Percentiles rank a stretch among this genome's conserved stretches.
Evolutionary conservation across 2,797 vertebrate species (phyloP).

Genomic region (Arctocebus calabarensis): DNA sequence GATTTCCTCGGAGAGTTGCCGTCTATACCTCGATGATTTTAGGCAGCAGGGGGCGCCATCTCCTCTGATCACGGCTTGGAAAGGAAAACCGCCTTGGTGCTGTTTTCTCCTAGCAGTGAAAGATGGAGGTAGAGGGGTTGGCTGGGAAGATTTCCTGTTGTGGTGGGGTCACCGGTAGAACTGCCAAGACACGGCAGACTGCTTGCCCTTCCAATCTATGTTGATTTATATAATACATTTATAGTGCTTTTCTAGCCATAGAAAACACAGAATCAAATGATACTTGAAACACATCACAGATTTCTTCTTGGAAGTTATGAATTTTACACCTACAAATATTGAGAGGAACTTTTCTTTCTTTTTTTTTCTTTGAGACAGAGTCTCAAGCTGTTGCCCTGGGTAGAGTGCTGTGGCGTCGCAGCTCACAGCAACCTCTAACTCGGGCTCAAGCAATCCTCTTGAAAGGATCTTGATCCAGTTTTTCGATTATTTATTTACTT

Average conservation of each 20-base stretch:
- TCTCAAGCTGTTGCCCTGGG: too few relatives aligned
- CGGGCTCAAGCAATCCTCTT: too few relatives aligned
- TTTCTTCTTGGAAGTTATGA: constrained; percentile 37
- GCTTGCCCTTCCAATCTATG: background rate
- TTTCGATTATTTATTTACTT: too few relatives aligned
- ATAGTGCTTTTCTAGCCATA: background rate
- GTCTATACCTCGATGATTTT: background rate
- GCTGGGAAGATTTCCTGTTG: background rate
- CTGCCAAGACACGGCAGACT: background rate
- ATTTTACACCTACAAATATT: background rate
- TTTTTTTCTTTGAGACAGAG: too few relatives aligned
- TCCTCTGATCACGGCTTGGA: background rate
- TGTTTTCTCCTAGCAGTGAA: rapidly evolving
- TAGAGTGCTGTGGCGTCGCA: too few relatives aligned
- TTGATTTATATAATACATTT: constrained; percentile 3
- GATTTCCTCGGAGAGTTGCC: background rate
- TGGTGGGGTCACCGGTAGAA: background rate
- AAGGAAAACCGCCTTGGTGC: too few relatives aligned
- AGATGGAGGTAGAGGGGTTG: background rate
- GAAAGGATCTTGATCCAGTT: too few relatives aligned
- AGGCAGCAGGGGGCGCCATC: constrained; percentile 58
- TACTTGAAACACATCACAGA: background rate
- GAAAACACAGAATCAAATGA: constrained; percentile 30
- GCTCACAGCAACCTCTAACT: too few relatives aligned
- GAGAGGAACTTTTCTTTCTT: too few relatives aligned